phyloP scores from a whole-genome alignment of 2,797 vertebrate species.

The Lacerta bilineata region DNA sequence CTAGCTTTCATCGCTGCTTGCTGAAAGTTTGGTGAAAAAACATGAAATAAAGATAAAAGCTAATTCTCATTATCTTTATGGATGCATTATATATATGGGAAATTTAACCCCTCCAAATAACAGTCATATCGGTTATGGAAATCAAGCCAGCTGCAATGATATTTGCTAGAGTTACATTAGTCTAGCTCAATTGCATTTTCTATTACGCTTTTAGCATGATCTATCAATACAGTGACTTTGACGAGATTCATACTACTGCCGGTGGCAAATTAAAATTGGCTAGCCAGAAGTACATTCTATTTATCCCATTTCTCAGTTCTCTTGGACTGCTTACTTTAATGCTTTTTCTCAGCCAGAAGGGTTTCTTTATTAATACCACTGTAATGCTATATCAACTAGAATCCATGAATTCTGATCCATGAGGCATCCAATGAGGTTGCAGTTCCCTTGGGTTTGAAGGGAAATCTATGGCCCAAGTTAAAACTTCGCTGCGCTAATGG shows the following conservation, averaged over 20 bases:
- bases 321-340: conserved; percentile 20
- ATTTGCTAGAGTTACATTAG: conserved; percentile 40
- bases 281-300: conserved; percentile 4
- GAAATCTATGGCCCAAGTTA: not conserved
- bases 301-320: conserved; percentile 33
- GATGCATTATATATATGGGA: not conserved
- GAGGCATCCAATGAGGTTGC: not conserved
- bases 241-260: conserved; percentile 26
- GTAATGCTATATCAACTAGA: conserved; percentile 14
- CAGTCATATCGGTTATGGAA: conserved; percentile 12
- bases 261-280: conserved; percentile 36
- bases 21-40: not conserved
- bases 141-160: conserved; percentile 35
- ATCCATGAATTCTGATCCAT: conserved; percentile 21
- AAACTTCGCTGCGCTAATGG: not conserved
- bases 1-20: conserved; percentile 4
- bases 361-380: conserved; percentile 14
- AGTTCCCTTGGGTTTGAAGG: conserved; percentile 15
- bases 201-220: conserved; percentile 32
- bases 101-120: conserved; percentile 26
- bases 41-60: conserved; percentile 9
- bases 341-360: conserved; percentile 4
- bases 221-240: conserved; percentile 1
- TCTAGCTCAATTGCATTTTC: conserved; percentile 45
- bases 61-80: not conserved